Evolutionary conservation across 2,888 invertebrate species (phyloP), one percentile per base, ranked within the genome.

Genomic region (Dyspetes luteomarginatus): DNA sequence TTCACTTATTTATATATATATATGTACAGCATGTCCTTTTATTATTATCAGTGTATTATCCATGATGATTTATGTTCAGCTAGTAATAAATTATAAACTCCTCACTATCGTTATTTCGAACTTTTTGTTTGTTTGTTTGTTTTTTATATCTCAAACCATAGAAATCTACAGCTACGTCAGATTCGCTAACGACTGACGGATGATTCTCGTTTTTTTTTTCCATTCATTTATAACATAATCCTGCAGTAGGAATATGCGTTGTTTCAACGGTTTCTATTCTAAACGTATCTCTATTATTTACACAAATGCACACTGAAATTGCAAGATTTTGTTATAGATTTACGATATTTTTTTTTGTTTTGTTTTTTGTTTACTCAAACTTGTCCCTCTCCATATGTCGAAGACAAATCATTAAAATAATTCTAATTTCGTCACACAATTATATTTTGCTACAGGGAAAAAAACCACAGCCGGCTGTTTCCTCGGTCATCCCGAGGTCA

Each of bases 1-100:
- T n/a, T 74, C 74, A 72, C 75, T 78, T 74, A 69, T 76, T 77
- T 72, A 74, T 78, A 81, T 56, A 69, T 55, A 72, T 62, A 71
- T 81, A 82, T 78, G 72, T 79, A 82, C 81, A 81, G 65, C 30
- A 43, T 69, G 41, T 85, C 83, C 84, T 85, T 88, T 84, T 81
- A 84, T 81, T 50, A 67, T 84, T 71, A 71, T 72, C 68, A 64
- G 75, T 78, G 56, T 82, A 69, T 81, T 78, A 85, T 82, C 81
- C 73, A 78, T 81, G 83, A 82, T 83, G 83, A 82, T 83, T 84
- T 84, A 83, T 85, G 83, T 84, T 86, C 83, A 58, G 84, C 85
- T 86, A 87, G 82, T 88, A 90, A 88, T 90, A 90, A 90, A 90
- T 90, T 90, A 91, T 89, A 90, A 90, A 89, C 89, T 88, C 85